Conservation (phyloP, 2,888 invertebrate species). For the Mythimna ferrago region DNA sequence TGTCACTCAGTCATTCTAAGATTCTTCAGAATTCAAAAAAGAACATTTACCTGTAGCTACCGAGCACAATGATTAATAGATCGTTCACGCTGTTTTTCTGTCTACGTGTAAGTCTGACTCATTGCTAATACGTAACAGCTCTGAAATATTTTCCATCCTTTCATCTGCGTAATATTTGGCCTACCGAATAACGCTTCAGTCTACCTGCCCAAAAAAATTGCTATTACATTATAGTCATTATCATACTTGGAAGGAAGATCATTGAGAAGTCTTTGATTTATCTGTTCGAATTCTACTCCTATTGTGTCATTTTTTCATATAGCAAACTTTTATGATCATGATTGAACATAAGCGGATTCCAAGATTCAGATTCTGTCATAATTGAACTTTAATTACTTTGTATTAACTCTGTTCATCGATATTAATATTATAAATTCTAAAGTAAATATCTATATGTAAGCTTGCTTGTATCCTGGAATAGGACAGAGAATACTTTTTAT, state of each 20-base stretch:
- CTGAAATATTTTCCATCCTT: conserved; percentile 36
- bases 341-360: neutral
- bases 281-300: neutral
- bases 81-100: conserved; percentile 32
- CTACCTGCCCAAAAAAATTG: neutral
- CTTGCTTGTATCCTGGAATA: too few species aligned
- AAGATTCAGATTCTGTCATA: neutral
- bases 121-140: conserved; percentile 23
- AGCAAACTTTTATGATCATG: neutral
- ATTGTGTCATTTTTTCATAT: neutral
- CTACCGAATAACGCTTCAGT: neutral
- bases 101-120: conserved; percentile 33
- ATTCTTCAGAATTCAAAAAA: conserved; percentile 25
- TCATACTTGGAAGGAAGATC: neutral
- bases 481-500: too few species aligned
- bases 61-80: conserved; percentile 46
- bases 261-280: neutral
- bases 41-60: conserved; percentile 44
- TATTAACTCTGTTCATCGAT: neutral
- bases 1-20: conserved; percentile 12
- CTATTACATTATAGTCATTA: neutral
- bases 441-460: too few species aligned
- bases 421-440: too few species aligned
- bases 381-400: neutral
- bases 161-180: conserved; percentile 8